Conservation (phyloP, 2,888 invertebrate species). For the Philhelius pedissequus region DNA sequence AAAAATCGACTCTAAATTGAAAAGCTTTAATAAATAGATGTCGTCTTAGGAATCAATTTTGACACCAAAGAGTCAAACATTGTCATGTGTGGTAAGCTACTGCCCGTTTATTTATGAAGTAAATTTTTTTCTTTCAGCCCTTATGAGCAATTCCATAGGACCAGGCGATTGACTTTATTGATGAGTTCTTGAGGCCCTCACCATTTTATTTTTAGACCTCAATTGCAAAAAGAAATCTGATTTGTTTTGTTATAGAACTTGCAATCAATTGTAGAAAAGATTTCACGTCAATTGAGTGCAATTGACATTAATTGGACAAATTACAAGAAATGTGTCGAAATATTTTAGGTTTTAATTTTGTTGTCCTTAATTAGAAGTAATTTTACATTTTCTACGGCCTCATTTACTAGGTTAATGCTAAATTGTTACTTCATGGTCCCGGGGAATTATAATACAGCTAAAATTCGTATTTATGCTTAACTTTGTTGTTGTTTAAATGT, state of each 20-base stretch:
- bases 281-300: slow-evolving; percentile 19
- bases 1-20: no score
- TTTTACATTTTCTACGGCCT: background rate
- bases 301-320: slow-evolving; percentile 58
- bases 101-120: no score
- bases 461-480: background rate
- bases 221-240: background rate
- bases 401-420: background rate
- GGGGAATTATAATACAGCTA: no score
- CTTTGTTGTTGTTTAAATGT: background rate
- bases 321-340: slow-evolving; percentile 11
- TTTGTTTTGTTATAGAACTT: slow-evolving; percentile 21
- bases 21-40: no score
- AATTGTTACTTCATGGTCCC: background rate
- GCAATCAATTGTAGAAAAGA: slow-evolving; percentile 42
- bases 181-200: background rate
- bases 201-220: slow-evolving; percentile 24
- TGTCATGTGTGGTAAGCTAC: no score
- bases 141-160: background rate
- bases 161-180: background rate
- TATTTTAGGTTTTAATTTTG: background rate
- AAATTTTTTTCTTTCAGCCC: no score
- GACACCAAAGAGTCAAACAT: no score
- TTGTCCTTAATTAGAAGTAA: slow-evolving; percentile 3
- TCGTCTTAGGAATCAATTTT: no score